Conservation (phyloP, 1,140 invertebrate genomes). For the Heliconius eleuchia region DNA sequence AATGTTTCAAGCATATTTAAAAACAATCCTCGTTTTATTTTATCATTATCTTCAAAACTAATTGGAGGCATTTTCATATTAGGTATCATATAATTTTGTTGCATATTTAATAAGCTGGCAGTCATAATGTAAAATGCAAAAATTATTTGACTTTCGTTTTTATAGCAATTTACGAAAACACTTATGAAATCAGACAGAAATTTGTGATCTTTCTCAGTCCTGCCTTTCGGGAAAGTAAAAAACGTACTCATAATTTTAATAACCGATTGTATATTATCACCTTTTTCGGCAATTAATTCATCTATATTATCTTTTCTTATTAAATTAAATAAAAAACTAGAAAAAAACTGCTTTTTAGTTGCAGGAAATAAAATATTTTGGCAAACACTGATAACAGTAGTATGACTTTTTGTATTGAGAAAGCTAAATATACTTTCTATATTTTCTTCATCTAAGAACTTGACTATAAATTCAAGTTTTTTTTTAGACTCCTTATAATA, state of each 20-base stretch:
- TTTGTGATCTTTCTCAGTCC: slow-evolving; percentile 49
- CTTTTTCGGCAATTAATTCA: slow-evolving; percentile 61
- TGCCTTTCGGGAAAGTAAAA: slow-evolving; percentile 60
- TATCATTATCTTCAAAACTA: slow-evolving; percentile 58
- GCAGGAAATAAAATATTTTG: slow-evolving; percentile 64
- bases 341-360: slow-evolving; percentile 59
- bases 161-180: slow-evolving; percentile 62
- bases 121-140: slow-evolving; percentile 71
- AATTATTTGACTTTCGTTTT: slow-evolving; percentile 62
- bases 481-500: slow-evolving; percentile 70
- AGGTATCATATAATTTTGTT: slow-evolving; percentile 62
- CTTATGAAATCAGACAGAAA: slow-evolving; percentile 65
- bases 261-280: slow-evolving; percentile 69
- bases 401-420: slow-evolving; percentile 50
- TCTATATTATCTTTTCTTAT: slow-evolving; percentile 67
- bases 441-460: slow-evolving; percentile 60
- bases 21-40: slow-evolving; percentile 64
- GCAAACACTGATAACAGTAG: slow-evolving; percentile 55
- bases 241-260: slow-evolving; percentile 68
- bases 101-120: slow-evolving; percentile 55
- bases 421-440: slow-evolving; percentile 66
- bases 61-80: slow-evolving; percentile 59
- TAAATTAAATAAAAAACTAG: slow-evolving; percentile 64
- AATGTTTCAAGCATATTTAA: slow-evolving; percentile 61
- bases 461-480: slow-evolving; percentile 67